Base-by-base conservation (phyloP, 2,113 vertebrate species). In the Osmerus eperlanus region DNA sequence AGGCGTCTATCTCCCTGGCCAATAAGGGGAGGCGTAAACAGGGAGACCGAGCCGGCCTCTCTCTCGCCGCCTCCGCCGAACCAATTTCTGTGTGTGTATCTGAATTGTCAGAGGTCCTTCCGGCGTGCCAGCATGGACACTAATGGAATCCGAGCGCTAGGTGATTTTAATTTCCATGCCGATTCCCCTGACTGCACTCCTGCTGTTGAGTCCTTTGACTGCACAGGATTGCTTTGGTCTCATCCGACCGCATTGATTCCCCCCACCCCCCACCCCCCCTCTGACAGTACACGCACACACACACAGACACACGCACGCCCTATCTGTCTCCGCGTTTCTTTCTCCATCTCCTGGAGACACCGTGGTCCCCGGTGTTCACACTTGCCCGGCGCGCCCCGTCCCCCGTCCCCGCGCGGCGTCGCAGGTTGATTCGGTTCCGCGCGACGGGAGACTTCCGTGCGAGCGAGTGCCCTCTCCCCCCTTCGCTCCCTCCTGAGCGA, bases 141-240 rank as follows among this genome's bases (percentile, higher is more conserved):
- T 91, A 92, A 91, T 91, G 90, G 87, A 91, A 91, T 91, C 90
- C 83, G 88, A 86, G 90, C 77, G 86, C 89, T 84, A 88, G 90
- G 90, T 88, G 90, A 90, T 92, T 92, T 91, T 91, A 90, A 91
- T 93, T 91, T 92, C 89, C 89, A 89, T 88, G 85, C 81, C 86
- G 89, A 91, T 90, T 92, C 91, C 90, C 91, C 89, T 84, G 86
- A 89, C 90, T 90, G 89, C 85, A 84, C 89, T 88, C 87, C 83
- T 53, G 81, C 85, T 77, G 85, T 88, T 88, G 89, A 91, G 84
- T 90, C 86, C 82, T 89, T 89, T 90, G 85, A 90, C 87, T 89
- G 87, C 87, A 86, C 23, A 1, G 85, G 89, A 92, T 92, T 91
- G 90, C 90, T 93, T 90, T 86, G 90, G 90, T 91, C 88, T 91